Evolutionary conservation across 2,113 vertebrate genomes (phyloP).

Genomic region (Kobus ellipsiprymnus): DNA sequence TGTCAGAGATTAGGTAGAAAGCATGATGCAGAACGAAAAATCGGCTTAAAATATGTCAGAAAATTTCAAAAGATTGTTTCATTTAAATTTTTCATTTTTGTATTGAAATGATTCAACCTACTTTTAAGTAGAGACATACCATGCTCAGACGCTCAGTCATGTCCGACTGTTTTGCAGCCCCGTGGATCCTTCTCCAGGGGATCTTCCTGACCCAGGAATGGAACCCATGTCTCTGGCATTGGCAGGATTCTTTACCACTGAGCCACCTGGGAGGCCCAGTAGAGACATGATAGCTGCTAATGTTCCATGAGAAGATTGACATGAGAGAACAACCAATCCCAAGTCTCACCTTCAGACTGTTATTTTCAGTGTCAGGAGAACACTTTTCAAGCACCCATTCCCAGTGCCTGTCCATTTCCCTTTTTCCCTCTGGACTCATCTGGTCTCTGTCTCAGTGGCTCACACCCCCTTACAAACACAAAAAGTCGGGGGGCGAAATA

Average conservation of each 20-base stretch:
- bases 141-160: background rate
- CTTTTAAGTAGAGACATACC: background rate
- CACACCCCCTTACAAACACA: background rate
- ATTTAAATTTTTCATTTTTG: background rate
- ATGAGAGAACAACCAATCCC: accelerated
- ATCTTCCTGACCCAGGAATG: background rate
- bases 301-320: background rate
- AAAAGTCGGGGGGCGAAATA: background rate
- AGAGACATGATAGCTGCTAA: background rate
- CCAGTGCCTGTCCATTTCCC: background rate
- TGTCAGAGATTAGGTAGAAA: background rate
- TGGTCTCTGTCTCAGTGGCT: background rate
- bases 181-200: background rate
- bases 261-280: background rate
- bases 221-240: background rate
- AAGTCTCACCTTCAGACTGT: background rate
- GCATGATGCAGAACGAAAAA: background rate
- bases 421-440: background rate
- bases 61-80: background rate
- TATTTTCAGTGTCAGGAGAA: background rate
- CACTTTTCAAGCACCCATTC: background rate
- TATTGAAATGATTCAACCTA: background rate
- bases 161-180: background rate
- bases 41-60: background rate
- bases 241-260: background rate